phyloP scores from a whole-genome alignment of 1,140 invertebrate genomes.

The Cyclargus thomasi region DNA sequence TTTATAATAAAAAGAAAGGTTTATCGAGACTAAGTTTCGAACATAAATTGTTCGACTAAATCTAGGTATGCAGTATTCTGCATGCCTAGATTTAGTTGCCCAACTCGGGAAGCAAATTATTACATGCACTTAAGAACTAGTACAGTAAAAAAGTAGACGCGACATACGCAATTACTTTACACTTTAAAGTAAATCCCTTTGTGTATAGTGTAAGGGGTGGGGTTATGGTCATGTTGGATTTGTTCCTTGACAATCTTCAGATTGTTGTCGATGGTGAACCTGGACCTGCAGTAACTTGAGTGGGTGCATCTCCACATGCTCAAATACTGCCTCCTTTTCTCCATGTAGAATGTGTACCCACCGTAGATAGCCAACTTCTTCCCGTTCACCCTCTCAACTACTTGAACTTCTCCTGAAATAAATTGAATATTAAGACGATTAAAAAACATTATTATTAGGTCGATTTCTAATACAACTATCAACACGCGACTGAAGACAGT shows the following conservation, averaged over 20 bases:
- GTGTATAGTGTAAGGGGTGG: not conserved
- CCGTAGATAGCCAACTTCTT: constrained; percentile 23
- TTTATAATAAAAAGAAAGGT: no score
- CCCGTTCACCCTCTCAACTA: constrained; percentile 19
- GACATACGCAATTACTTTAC: no score
- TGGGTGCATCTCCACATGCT: not conserved
- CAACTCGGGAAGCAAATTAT: no score
- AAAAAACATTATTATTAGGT: no score
- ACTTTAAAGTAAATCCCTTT: constrained; percentile 11
- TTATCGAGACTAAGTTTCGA: no score
- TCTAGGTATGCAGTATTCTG: no score
- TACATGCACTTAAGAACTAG: no score
- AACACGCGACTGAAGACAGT: no score
- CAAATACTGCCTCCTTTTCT: not conserved
- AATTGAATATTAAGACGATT: not conserved
- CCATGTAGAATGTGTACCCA: constrained; percentile 30
- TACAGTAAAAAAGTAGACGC: no score
- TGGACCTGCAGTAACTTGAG: constrained; percentile 6
- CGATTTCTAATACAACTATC: no score
- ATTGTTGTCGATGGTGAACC: not conserved
- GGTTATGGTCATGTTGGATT: not conserved
- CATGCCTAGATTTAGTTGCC: no score
- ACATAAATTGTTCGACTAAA: no score
- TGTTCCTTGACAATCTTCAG: not conserved
- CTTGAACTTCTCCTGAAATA: not conserved